phyloP scores from a whole-genome alignment of 2,113 vertebrate species.

The Atractosteus spatula region DNA sequence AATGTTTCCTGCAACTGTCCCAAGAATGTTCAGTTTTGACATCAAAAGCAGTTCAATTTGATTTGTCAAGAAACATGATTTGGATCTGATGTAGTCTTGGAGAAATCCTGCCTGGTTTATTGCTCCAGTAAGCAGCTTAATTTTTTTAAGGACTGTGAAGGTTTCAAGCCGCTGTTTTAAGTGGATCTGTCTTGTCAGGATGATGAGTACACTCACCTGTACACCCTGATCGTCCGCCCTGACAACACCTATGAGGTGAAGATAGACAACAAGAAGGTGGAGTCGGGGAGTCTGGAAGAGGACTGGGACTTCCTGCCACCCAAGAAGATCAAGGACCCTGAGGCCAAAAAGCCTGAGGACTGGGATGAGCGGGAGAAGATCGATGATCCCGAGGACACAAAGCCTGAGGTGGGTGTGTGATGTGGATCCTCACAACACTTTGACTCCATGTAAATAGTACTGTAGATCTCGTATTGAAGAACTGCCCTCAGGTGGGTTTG shows the following conservation, averaged over 20 bases:
- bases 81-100: too few relatives aligned
- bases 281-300: conserved; percentile 69
- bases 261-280: conserved; percentile 80
- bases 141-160: neutral
- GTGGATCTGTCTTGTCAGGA: conserved; percentile 52
- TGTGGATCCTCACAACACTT: too few relatives aligned
- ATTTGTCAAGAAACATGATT: too few relatives aligned
- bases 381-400: conserved; percentile 74
- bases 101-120: too few relatives aligned
- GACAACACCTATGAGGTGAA: conserved; percentile 84
- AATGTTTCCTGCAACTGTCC: neutral
- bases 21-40: conserved; percentile 12
- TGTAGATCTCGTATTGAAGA: too few relatives aligned
- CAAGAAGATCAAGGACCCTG: conserved; percentile 73
- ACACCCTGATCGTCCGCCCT: conserved; percentile 73
- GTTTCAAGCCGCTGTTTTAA: too few relatives aligned
- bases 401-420: conserved; percentile 66
- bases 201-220: conserved; percentile 76
- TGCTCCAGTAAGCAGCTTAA: neutral
- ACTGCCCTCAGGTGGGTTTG: too few relatives aligned
- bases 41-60: neutral
- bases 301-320: conserved; percentile 81
- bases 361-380: conserved; percentile 76
- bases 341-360: conserved; percentile 75
- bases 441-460: too few relatives aligned